Evolutionary conservation across 2,888 invertebrate species (phyloP).

Genomic region (Caenorhabditis drosophilae): DNA sequence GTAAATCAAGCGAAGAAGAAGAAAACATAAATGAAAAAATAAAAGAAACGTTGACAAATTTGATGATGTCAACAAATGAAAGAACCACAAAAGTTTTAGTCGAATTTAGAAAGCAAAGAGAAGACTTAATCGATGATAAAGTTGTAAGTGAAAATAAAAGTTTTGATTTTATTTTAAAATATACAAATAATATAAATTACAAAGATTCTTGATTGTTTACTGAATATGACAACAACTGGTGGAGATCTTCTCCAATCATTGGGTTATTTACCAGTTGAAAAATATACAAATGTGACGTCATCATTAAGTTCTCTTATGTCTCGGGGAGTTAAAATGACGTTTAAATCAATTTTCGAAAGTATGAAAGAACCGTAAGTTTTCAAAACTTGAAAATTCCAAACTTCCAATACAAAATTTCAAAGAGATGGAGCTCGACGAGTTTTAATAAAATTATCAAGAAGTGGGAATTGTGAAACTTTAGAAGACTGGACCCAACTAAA

Average conservation of each 20-base stretch:
- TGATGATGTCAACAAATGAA: constrained; percentile 26
- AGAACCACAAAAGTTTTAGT: constrained; percentile 16
- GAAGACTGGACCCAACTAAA: constrained; percentile 36
- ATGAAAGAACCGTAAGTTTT: constrained; percentile 37
- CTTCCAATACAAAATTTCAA: not conserved
- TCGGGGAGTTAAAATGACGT: constrained; percentile 41
- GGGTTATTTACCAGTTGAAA: constrained; percentile 13
- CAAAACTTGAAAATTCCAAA: not conserved
- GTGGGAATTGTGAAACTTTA: constrained; percentile 23
- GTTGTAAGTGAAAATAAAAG: constrained; percentile 6
- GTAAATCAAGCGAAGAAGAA: constrained; percentile 1
- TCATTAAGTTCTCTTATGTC: constrained; percentile 36
- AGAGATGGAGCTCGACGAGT: constrained; percentile 37
- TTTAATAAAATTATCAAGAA: constrained; percentile 32
- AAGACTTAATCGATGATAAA: constrained; percentile 21
- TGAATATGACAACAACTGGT: constrained; percentile 37
- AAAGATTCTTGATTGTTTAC: constrained; percentile 33
- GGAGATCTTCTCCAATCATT: constrained; percentile 36
- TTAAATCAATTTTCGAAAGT: constrained; percentile 41
- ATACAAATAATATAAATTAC: not conserved
- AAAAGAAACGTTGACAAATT: not conserved
- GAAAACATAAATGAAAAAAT: not conserved
- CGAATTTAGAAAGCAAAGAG: constrained; percentile 8
- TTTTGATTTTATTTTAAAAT: too few species aligned
- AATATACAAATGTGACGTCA: constrained; percentile 32